A percentile compares a stretch with the other conserved stretches of the same genome.
These are phyloP conservation scores for Baccha elongata DNA, from an alignment of 2,888 invertebrate genomes.

Conservation along the genomic window DNA sequence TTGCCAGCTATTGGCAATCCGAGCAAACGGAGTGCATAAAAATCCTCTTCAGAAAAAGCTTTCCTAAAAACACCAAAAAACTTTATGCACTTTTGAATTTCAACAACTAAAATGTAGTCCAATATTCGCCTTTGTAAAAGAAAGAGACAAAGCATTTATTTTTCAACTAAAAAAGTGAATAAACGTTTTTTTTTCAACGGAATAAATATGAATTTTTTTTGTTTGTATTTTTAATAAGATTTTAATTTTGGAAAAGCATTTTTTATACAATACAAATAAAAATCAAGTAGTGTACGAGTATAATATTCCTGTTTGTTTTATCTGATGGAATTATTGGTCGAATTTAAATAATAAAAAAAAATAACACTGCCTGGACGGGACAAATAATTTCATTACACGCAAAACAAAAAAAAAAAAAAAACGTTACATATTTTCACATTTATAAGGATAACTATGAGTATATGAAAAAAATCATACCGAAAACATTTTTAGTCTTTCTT, in stretches of 20 bases:
- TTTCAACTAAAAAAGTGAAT: background rate
- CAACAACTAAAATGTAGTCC: too few relatives aligned
- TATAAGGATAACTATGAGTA: constrained; percentile 5
- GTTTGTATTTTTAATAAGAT: background rate
- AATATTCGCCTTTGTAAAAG: too few relatives aligned
- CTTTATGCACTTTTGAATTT: too few relatives aligned
- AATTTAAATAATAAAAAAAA: background rate
- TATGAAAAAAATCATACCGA: constrained; percentile 30
- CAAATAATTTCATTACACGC: constrained; percentile 50
- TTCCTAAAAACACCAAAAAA: too few relatives aligned
- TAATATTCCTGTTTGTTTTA: constrained; percentile 22
- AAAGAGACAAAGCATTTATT: background rate
- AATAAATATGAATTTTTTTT: background rate
- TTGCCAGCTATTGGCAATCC: too few relatives aligned
- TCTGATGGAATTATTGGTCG: constrained; percentile 5
- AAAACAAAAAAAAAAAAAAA: constrained; percentile 22
- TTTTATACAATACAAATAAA: constrained; percentile 51
- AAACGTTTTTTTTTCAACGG: background rate
- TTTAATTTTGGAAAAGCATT: constrained; percentile 69
- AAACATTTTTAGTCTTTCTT: constrained; percentile 14
- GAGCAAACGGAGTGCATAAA: too few relatives aligned
- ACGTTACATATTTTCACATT: constrained; percentile 32
- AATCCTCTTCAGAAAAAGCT: too few relatives aligned
- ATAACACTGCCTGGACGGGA: constrained; percentile 54
- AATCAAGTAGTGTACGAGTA: background rate